Base-by-base conservation (phyloP, 2,888 invertebrate species). In the Drosophila subsilvestris region DNA sequence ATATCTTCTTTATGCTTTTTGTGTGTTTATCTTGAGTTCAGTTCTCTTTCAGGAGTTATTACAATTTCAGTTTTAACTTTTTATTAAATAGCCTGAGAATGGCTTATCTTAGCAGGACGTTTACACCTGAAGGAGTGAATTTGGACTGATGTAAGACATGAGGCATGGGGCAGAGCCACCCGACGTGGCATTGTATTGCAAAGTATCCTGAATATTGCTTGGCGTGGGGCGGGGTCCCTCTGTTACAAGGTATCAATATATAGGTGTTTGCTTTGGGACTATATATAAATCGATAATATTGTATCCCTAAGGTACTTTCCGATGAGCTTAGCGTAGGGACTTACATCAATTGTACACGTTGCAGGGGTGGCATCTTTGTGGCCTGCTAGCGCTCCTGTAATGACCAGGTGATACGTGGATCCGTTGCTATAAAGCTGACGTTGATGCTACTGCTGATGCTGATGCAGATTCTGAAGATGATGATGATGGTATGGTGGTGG, bases 281-380 rank as follows among this genome's bases (percentile, higher is more conserved):
- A 14, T 55, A 27, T n/a, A 18, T 29, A 44, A 6, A 25, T 25
- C 25, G 25, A 25, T 25, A 6, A 25, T 9, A 29, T 27, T 42
- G 3, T 32, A 12, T 20, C 20, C 32, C 25, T 37, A 12, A 10
- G 22, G 9, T 4, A 27, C 17, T 25, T 48, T 18, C 50, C 1
- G 5, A 18, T 18, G 4, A 3, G 10, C 14, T 25, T 43, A 25
- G 17, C 5, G 17, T 42, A n/a, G 32, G 29, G n/a, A 83, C 84
- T 85, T 63, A 85, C 84, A 78, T 79, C 55, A 86, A 78, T 78
- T 83, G 78, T 70, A 63, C 51, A 49, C 76, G 85, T 86, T 80
- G 84, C 78, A 83, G 76, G 75, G 84, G 86, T 88, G 86, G 76
- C 84, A 85, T 85, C 75, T 88, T 88, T 66, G 63, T 82, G 67